These are phyloP conservation scores for Drosophila monieri DNA, from an alignment of 2,888 invertebrate genomes.

Conservation along the genomic window DNA sequence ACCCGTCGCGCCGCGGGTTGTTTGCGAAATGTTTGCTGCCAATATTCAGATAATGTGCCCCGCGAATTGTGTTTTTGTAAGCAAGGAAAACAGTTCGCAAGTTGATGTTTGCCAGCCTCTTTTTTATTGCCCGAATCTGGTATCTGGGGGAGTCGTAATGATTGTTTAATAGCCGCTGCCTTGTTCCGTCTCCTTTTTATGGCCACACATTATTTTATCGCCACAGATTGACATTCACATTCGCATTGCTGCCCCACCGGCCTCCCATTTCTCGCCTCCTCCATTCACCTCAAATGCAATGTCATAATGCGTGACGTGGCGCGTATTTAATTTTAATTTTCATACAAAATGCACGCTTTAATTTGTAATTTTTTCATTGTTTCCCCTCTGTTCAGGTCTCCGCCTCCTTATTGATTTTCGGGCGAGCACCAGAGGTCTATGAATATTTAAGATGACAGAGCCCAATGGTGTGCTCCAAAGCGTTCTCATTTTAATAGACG, in stretches of 20 bases:
- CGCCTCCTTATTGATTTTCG: constrained; percentile 26
- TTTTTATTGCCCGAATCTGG: constrained; percentile 59
- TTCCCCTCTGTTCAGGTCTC: constrained; percentile 12
- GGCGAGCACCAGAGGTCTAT: constrained; percentile 28
- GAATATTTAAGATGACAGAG: constrained; percentile 58
- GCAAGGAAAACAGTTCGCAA: constrained; percentile 34
- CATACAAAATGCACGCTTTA: constrained; percentile 60
- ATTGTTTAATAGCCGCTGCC: constrained; percentile 64
- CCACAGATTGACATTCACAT: constrained; percentile 12
- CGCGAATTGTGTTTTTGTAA: constrained; percentile 9
- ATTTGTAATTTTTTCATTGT: constrained; percentile 58
- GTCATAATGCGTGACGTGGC: constrained; percentile 48
- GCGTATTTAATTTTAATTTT: constrained; percentile 61
- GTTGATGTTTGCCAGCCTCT: constrained; percentile 19
- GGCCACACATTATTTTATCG: constrained; percentile 43
- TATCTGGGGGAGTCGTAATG: constrained; percentile 63
- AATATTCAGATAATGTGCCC: background rate
- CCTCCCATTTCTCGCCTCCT: background rate
- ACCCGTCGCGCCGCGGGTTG: constrained; percentile 15
- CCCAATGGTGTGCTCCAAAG: constrained; percentile 52
- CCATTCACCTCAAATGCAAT: constrained; percentile 24
- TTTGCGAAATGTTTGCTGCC: constrained; percentile 13
- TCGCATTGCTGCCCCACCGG: background rate
- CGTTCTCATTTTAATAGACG: constrained; percentile 43
- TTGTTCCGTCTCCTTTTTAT: constrained; percentile 53